Conservation (phyloP, 1,140 invertebrate genomes). For the Diprion similis region DNA sequence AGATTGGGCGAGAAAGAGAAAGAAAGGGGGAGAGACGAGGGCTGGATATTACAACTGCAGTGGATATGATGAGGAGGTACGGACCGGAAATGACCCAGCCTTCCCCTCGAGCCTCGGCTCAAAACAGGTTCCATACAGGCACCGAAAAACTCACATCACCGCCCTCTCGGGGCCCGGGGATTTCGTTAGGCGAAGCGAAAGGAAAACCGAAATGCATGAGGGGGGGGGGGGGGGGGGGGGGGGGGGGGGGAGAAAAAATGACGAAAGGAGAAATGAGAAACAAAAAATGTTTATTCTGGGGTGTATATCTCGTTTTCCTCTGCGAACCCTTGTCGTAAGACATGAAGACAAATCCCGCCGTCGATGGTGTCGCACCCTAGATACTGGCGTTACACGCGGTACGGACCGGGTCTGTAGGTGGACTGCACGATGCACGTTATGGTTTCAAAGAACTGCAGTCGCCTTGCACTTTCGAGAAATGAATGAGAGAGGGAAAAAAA, state of each 20-base stretch:
- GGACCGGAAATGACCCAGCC: constrained; percentile 6
- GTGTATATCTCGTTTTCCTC: background rate
- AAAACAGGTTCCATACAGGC: constrained; percentile 4
- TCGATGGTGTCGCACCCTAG: no score
- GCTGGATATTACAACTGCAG: background rate
- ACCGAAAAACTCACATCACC: background rate
- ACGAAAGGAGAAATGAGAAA: background rate
- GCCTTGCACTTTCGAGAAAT: no score
- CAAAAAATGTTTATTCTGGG: background rate
- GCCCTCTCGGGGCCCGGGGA: background rate
- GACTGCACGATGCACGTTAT: background rate
- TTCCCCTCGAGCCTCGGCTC: background rate
- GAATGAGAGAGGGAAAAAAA: no score
- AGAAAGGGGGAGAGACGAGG: no score
- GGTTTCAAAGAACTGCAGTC: no score
- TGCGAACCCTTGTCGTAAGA: background rate
- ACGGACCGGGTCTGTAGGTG: no score
- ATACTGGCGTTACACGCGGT: no score
- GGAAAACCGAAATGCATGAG: background rate
- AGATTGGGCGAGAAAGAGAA: no score
- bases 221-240: no score
- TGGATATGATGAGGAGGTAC: constrained; percentile 1
- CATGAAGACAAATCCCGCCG: no score
- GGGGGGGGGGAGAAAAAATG: no score
- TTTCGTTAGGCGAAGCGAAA: background rate